These are phyloP conservation scores for Apeltes quadracus DNA, from an alignment of 2,113 vertebrate species.

Conservation along the genomic window DNA sequence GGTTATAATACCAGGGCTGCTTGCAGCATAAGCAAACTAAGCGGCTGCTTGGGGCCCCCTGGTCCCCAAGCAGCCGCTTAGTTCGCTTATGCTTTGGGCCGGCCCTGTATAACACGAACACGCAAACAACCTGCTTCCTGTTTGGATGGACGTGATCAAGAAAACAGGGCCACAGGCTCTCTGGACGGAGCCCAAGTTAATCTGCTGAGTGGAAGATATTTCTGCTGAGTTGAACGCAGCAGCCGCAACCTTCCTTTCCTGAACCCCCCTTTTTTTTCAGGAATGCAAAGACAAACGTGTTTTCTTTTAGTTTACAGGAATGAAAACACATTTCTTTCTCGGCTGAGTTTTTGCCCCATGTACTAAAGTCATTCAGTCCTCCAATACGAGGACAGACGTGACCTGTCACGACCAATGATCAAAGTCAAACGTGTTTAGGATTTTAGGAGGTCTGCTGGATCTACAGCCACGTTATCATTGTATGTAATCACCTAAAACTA, in stretches of 20 bases:
- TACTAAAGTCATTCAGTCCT: too few species aligned
- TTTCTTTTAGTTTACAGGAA: conserved; percentile 2
- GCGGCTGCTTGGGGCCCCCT: too few species aligned
- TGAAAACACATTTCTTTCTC: not conserved
- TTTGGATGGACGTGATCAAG: conserved; percentile 33
- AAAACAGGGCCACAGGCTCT: conserved; percentile 17
- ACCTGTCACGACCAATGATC: not conserved
- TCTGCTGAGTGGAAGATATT: conserved; percentile 64
- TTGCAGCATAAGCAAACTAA: too few species aligned
- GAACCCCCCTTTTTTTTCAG: conserved; percentile 38
- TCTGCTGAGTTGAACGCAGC: conserved; percentile 62
- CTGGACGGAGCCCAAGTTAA: conserved; percentile 54
- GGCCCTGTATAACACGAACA: too few species aligned
- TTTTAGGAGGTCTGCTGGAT: not conserved
- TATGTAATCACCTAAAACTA: not conserved
- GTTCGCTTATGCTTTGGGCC: too few species aligned
- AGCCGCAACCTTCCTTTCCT: conserved; percentile 51
- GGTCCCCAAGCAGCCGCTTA: too few species aligned
- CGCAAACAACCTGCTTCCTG: not conserved
- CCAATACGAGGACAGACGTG: too few species aligned
- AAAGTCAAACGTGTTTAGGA: not conserved
- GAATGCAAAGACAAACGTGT: conserved; percentile 17
- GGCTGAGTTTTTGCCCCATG: too few species aligned
- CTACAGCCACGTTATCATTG: not conserved
- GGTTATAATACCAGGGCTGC: too few species aligned